Percentiles rank a stretch among this genome's conserved stretches.
Evolutionary conservation across 2,888 invertebrate species (phyloP).

Genomic region (Andrena minutula): DNA sequence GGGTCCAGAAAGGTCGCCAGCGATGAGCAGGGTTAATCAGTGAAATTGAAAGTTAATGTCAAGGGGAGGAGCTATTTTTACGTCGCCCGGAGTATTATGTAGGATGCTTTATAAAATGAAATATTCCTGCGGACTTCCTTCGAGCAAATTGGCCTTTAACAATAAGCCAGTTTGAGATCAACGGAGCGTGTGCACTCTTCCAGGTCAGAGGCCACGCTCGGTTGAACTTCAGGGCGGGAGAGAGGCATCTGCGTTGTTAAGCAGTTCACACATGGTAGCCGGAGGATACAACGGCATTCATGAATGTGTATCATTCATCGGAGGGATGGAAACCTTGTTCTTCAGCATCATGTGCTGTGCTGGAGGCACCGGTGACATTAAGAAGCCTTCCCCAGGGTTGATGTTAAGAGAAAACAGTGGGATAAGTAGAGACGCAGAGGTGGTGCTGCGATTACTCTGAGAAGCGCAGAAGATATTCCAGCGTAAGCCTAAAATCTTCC

Average conservation of each 20-base stretch:
- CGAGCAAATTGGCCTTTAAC: slow-evolving; percentile 53
- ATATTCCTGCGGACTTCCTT: slow-evolving; percentile 40
- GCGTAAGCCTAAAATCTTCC: too few relatives aligned
- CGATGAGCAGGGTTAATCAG: neutral
- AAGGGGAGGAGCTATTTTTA: neutral
- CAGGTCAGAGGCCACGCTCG: slow-evolving; percentile 66
- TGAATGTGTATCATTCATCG: neutral
- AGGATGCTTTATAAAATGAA: slow-evolving; percentile 8
- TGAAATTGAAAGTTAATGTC: neutral
- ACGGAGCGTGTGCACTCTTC: slow-evolving; percentile 60
- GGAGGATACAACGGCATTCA: neutral
- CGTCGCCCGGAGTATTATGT: neutral
- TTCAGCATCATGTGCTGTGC: neutral
- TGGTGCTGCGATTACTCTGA: too few relatives aligned
- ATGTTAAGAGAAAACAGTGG: neutral
- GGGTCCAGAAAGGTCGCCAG: slow-evolving; percentile 23
- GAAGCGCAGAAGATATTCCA: too few relatives aligned
- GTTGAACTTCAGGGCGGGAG: slow-evolving; percentile 44
- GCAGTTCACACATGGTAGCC: neutral
- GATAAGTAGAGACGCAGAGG: neutral
- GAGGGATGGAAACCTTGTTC: neutral
- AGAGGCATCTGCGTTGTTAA: slow-evolving; percentile 15
- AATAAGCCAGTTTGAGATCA: slow-evolving; percentile 47
- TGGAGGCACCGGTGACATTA: neutral
- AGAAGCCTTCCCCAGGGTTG: neutral